Percentiles rank a stretch among this genome's conserved stretches.
Evolutionary conservation across 1,140 invertebrate genomes (phyloP).

Genomic region (Matsumurasca onukii): DNA sequence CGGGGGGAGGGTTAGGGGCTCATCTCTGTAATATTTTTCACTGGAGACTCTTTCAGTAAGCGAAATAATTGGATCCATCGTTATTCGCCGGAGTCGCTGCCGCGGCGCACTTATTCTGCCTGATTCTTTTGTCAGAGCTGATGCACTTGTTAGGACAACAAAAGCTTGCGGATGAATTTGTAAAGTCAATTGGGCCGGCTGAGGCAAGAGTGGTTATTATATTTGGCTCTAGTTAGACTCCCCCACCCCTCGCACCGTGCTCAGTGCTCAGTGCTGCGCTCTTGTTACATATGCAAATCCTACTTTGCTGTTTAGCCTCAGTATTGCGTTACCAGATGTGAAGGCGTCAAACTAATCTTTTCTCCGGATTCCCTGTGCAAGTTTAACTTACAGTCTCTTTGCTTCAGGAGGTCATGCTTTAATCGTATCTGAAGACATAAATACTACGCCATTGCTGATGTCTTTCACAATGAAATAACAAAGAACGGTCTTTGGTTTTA

Average conservation of each 20-base stretch:
- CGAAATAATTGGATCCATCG: constrained; percentile 26
- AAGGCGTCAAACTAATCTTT: neutral
- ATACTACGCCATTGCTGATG: no score
- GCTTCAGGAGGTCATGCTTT: no score
- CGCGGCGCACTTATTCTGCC: constrained; percentile 13
- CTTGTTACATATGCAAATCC: constrained; percentile 22
- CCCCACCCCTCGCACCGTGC: neutral
- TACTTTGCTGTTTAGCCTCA: neutral
- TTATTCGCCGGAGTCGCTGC: constrained; percentile 7
- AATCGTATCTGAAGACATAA: no score
- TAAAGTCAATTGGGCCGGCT: constrained; percentile 7
- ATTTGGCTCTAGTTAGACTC: neutral
- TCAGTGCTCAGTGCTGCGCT: neutral
- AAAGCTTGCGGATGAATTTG: constrained; percentile 9
- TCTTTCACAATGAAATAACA: no score
- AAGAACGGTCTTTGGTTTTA: no score
- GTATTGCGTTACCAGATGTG: neutral
- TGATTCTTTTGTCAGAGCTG: constrained; percentile 15
- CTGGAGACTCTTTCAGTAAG: neutral
- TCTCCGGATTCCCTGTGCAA: neutral
- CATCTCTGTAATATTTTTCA: constrained; percentile 8
- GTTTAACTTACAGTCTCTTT: neutral
- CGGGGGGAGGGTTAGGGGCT: neutral
- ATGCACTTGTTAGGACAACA: constrained; percentile 13
- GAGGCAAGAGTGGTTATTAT: neutral